phyloP scores from a whole-genome alignment of 2,113 vertebrate genomes.

The Nicator chloris region DNA sequence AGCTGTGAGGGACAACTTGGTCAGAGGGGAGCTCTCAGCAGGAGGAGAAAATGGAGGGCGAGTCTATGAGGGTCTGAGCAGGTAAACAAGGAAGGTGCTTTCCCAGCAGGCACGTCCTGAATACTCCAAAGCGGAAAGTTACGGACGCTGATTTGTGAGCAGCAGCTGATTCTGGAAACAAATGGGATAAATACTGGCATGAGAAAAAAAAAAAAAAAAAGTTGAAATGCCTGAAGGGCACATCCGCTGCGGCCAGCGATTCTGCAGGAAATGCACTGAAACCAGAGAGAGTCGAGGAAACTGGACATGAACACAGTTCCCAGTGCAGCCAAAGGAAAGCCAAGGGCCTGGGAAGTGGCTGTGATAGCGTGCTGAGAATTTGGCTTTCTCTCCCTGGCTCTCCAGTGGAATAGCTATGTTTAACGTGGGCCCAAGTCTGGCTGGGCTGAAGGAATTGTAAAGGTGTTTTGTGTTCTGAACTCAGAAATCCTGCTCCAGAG shows the following conservation, averaged over 20 bases:
- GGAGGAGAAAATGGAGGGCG: neutral
- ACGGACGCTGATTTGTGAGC: neutral
- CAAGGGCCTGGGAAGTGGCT: neutral
- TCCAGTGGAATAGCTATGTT: neutral
- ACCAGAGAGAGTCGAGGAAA: neutral
- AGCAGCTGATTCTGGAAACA: slow-evolving; percentile 59
- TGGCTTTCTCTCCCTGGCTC: neutral
- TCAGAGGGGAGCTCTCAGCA: neutral
- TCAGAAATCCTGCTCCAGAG: neutral
- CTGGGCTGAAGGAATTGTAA: neutral
- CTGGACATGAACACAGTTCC: neutral
- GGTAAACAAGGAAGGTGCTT: slow-evolving; percentile 22
- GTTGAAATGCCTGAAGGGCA: slow-evolving; percentile 42
- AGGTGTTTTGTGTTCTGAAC: neutral
- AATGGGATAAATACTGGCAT: slow-evolving; percentile 46
- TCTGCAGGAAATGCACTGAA: slow-evolving; percentile 43
- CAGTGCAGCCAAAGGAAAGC: neutral
- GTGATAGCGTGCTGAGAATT: accelerated
- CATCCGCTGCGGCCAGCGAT: slow-evolving; percentile 19
- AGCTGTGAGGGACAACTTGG: neutral
- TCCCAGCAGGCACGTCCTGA: neutral
- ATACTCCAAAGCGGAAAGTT: slow-evolving; percentile 1
- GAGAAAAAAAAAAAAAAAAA: neutral
- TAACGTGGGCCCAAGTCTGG: accelerated
- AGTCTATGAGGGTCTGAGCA: neutral